Evolutionary conservation across 2,113 vertebrate genomes (phyloP).

Genomic region (Lamprologus sp.): DNA sequence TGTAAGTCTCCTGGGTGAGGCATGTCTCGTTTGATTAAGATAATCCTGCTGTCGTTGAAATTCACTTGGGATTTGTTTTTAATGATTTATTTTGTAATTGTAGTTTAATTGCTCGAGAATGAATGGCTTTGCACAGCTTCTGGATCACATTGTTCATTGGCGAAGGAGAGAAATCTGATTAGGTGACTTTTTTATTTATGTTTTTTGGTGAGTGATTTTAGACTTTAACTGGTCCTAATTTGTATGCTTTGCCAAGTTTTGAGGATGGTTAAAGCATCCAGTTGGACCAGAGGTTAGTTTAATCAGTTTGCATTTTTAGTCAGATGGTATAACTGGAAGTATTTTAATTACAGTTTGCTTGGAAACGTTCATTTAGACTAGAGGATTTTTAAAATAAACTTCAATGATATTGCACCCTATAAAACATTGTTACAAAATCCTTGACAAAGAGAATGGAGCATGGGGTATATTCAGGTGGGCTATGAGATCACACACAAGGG

Average conservation of each 20-base stretch:
- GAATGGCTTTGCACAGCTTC: not conserved
- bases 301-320: not conserved
- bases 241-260: not conserved
- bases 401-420: not conserved
- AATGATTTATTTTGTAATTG: not conserved
- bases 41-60: not conserved
- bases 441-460: not conserved
- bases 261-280: not conserved
- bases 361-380: not conserved
- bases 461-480: not conserved
- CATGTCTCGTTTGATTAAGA: slow-evolving; percentile 13
- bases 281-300: not conserved
- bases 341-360: not conserved
- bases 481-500: not conserved
- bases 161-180: not conserved
- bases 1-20: not conserved
- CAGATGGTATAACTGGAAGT: not conserved
- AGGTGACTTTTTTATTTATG: fast-evolving
- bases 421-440: not conserved
- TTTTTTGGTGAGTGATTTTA: not conserved
- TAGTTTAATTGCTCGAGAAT: slow-evolving; percentile 4
- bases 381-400: not conserved
- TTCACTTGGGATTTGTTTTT: not conserved
- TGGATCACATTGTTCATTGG: not conserved
- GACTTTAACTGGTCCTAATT: not conserved